phyloP scores from a whole-genome alignment of 2,113 vertebrate genomes.

The Chaetodon trifascialis region DNA sequence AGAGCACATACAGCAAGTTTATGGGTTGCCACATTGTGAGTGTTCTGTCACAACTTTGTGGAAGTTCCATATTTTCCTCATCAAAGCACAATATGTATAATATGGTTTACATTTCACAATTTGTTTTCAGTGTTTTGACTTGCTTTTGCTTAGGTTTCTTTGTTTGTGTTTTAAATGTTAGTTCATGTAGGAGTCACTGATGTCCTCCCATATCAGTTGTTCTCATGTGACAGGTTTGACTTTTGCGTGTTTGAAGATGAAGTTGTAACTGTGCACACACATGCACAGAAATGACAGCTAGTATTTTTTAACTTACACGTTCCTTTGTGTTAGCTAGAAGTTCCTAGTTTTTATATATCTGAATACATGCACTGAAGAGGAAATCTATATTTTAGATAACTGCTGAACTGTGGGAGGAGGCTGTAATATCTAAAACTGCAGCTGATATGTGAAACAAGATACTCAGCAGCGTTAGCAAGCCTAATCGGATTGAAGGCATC shows the following conservation, averaged over 20 bases:
- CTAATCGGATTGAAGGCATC: slow-evolving; percentile 77
- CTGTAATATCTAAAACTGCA: slow-evolving; percentile 55
- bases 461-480: slow-evolving; percentile 50
- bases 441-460: slow-evolving; percentile 50
- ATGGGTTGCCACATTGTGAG: not conserved
- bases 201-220: not conserved
- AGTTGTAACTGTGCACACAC: slow-evolving; percentile 36
- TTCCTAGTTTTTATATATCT: slow-evolving; percentile 51
- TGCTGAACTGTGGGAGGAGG: slow-evolving; percentile 35
- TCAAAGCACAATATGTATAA: slow-evolving; percentile 21
- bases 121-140: slow-evolving; percentile 12
- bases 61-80: slow-evolving; percentile 15
- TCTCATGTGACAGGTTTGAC: not conserved
- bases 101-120: slow-evolving; percentile 27
- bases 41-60: slow-evolving; percentile 17
- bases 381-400: slow-evolving; percentile 25
- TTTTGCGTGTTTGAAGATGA: not conserved
- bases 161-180: not conserved
- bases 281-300: slow-evolving; percentile 12
- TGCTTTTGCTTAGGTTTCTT: not conserved
- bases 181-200: too few relatives aligned
- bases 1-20: not conserved
- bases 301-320: not conserved
- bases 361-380: slow-evolving; percentile 39
- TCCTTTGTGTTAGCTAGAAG: too few relatives aligned